Conservation (phyloP, 2,113 vertebrate genomes). For the Platichthys stellatus region DNA sequence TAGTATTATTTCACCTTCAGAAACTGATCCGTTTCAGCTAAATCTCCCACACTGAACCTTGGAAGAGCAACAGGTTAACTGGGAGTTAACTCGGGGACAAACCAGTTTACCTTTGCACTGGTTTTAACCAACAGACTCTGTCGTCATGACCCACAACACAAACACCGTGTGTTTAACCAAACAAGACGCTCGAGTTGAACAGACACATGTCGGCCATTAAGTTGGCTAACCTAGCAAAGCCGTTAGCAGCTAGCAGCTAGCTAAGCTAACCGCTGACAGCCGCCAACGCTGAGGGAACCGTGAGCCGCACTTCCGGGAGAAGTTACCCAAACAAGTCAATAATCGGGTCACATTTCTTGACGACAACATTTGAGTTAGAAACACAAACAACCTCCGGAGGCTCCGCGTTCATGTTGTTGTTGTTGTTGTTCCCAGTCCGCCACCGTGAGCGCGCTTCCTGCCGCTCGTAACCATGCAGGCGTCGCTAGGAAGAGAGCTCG, state of each 20-base stretch:
- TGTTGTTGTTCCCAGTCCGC: constrained; percentile 27
- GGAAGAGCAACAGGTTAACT: not conserved
- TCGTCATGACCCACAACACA: too few species aligned
- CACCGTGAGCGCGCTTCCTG: constrained; percentile 47
- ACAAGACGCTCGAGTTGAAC: not conserved
- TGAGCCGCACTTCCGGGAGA: not conserved
- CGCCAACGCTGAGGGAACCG: not conserved
- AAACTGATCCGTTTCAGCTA: too few species aligned
- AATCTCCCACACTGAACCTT: not conserved
- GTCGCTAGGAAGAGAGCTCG: constrained; percentile 62
- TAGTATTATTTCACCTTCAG: too few species aligned
- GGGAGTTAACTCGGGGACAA: not conserved
- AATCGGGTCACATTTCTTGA: accelerated
- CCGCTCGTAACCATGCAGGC: constrained; percentile 49
- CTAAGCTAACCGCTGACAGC: constrained; percentile 10
- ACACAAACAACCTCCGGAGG: constrained; percentile 31
- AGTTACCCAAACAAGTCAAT: accelerated
- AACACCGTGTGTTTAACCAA: not conserved
- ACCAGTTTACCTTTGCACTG: not conserved
- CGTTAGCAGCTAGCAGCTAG: too few species aligned
- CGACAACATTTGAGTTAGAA: not conserved
- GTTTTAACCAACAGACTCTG: not conserved
- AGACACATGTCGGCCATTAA: too few species aligned
- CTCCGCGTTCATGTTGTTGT: constrained; percentile 64
- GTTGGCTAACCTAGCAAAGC: constrained; percentile 3